Evolutionary conservation across 2,888 invertebrate species (phyloP).

Genomic region (Neoascia interrupta): DNA sequence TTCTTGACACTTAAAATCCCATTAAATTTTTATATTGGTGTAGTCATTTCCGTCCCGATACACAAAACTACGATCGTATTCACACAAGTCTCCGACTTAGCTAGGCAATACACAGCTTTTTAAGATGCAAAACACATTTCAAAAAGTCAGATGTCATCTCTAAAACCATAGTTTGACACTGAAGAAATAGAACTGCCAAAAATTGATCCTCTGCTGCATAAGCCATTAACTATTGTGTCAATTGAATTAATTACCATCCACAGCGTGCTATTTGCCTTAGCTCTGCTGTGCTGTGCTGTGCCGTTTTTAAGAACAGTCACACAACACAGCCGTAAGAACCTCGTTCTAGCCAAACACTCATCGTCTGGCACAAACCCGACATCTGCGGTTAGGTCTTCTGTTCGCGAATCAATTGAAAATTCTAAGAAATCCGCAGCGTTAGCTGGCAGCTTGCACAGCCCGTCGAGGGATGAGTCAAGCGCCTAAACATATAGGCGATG

Average conservation of each 20-base stretch:
- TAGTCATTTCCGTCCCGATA: too few species aligned
- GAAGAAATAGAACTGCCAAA: slow-evolving; percentile 40
- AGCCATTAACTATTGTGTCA: slow-evolving; percentile 55
- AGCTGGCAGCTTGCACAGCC: slow-evolving; percentile 47
- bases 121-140: too few species aligned
- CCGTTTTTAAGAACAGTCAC: neutral
- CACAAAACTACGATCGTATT: too few species aligned
- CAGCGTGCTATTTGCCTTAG: slow-evolving; percentile 38
- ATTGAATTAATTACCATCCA: slow-evolving; percentile 55
- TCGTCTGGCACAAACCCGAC: slow-evolving; percentile 37
- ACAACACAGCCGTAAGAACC: slow-evolving; percentile 7
- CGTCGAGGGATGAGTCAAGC: slow-evolving; percentile 57
- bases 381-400: slow-evolving; percentile 30
- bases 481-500: slow-evolving; percentile 68
- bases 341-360: slow-evolving; percentile 57
- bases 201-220: slow-evolving; percentile 16
- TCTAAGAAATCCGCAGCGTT: slow-evolving; percentile 53
- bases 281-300: neutral
- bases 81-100: too few species aligned
- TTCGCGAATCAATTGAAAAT: slow-evolving; percentile 60
- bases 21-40: too few species aligned
- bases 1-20: too few species aligned
- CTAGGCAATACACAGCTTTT: too few species aligned
- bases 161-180: slow-evolving; percentile 46
- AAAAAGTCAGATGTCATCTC: slow-evolving; percentile 33